Conservation (phyloP, 35 echinoderm and acorn worm genomes). For the Hemicentrotus pulcherrimus region DNA sequence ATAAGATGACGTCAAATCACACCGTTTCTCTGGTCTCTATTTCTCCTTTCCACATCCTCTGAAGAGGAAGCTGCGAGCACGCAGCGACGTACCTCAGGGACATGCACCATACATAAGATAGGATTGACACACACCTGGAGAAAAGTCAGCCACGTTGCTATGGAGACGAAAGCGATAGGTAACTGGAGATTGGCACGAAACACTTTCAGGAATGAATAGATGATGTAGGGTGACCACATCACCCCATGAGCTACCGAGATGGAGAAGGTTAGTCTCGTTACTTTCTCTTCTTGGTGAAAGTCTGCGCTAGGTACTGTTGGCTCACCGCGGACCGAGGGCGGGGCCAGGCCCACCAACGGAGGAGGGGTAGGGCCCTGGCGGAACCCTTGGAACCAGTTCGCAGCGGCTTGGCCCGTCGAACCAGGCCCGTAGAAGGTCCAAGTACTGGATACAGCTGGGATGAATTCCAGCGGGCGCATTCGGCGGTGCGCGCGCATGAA, state of each 20-base stretch:
- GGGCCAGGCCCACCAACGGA: slow-evolving; percentile 67
- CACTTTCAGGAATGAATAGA: slow-evolving; percentile 74
- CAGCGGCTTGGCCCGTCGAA: slow-evolving; percentile 81
- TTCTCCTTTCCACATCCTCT: background rate
- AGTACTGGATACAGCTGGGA: slow-evolving; percentile 88
- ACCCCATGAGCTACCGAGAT: slow-evolving; percentile 69
- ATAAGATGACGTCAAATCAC: slow-evolving; percentile 45
- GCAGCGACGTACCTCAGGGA: slow-evolving; percentile 63
- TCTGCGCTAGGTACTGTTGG: slow-evolving; percentile 73
- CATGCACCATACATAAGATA: slow-evolving; percentile 64
- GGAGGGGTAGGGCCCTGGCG: slow-evolving; percentile 83
- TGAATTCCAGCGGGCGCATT: slow-evolving; percentile 89
- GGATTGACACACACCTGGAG: slow-evolving; percentile 82
- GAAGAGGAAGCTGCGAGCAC: background rate
- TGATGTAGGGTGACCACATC: slow-evolving; percentile 90
- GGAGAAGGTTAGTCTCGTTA: slow-evolving; percentile 69
- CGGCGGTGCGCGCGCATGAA: slow-evolving; percentile 93
- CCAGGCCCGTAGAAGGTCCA: slow-evolving; percentile 99
- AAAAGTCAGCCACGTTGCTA: slow-evolving; percentile 86
- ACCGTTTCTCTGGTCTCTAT: slow-evolving; percentile 37
- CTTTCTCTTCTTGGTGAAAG: slow-evolving; percentile 78
- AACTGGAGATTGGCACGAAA: slow-evolving; percentile 51
- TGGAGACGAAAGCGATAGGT: slow-evolving; percentile 68
- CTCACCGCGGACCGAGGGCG: slow-evolving; percentile 64
- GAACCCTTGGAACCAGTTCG: slow-evolving; percentile 87